A percentile compares a stretch with the other conserved stretches of the same genome.
These are phyloP conservation scores for Melinaea menophilus DNA, from an alignment of 2,888 invertebrate species.

Conservation along the genomic window DNA sequence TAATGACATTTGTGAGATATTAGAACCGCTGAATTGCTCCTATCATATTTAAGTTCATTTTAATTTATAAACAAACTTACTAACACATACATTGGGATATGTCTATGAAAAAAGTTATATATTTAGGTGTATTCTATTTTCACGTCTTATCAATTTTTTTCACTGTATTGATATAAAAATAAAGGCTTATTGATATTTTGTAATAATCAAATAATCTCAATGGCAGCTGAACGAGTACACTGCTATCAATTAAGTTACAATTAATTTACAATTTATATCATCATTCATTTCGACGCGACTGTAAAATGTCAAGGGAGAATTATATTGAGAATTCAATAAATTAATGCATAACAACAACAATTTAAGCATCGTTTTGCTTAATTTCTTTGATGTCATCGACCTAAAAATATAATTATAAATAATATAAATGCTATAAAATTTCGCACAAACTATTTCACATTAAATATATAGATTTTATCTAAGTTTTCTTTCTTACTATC, in stretches of 20 bases:
- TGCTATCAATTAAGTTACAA: conserved; percentile 14
- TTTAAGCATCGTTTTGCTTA: not conserved
- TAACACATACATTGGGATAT: not conserved
- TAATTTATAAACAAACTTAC: not conserved
- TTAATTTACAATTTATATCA: conserved; percentile 16
- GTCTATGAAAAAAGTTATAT: no score
- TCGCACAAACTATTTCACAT: no score
- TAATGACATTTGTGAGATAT: conserved; percentile 56
- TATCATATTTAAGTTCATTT: not conserved
- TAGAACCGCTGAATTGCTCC: conserved; percentile 34
- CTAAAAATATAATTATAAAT: no score
- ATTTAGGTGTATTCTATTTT: no score
- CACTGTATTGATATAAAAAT: no score
- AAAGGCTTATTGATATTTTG: no score
- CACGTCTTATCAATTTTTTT: no score
- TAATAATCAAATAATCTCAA: no score
- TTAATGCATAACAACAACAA: not conserved
- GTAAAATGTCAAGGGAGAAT: not conserved
- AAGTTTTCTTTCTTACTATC: conserved; percentile 3
- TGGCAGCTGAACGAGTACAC: conserved; percentile 11
- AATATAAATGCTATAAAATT: no score
- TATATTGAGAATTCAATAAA: not conserved
- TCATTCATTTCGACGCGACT: not conserved
- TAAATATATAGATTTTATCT: no score
- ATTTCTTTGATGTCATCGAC: not conserved